A percentile compares a stretch with the other conserved stretches of the same genome.
Conservation (phyloP, 2,888 invertebrate species). For the Acholoe squamosa region DNA sequence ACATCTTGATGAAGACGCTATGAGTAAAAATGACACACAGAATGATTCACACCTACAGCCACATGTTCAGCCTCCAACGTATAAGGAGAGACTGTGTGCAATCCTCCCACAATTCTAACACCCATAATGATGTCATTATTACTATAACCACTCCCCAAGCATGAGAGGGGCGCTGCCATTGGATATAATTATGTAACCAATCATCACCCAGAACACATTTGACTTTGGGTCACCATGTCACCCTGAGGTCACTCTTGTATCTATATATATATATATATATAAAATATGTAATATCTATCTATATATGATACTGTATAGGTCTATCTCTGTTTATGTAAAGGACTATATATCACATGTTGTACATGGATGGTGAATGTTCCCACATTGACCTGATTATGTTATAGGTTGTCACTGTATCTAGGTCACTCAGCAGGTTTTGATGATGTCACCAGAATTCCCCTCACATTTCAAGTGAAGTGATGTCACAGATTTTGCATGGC, state of each 20-base stretch:
- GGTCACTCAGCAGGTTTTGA: constrained; percentile 35
- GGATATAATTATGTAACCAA: constrained; percentile 54
- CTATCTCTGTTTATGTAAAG: constrained; percentile 2
- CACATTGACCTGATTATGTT: constrained; percentile 25
- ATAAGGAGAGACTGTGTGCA: constrained; percentile 23
- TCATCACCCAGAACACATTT: constrained; percentile 43
- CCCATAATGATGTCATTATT: constrained; percentile 8
- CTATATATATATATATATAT: constrained; percentile 52
- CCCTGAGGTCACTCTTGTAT: constrained; percentile 38
- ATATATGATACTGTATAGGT: constrained; percentile 33
- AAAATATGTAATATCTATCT: not conserved
- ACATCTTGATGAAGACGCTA: too few species aligned
- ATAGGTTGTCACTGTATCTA: constrained; percentile 46
- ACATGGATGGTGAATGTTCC: constrained; percentile 41
- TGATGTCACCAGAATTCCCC: constrained; percentile 2
- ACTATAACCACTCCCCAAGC: not conserved
- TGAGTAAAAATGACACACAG: too few species aligned
- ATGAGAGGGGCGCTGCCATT: constrained; percentile 54
- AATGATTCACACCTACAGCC: too few species aligned
- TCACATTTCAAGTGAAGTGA: too few species aligned
- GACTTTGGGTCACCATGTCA: constrained; percentile 32
- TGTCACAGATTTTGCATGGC: not conserved
- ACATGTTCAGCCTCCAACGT: not conserved
- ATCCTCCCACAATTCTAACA: not conserved
- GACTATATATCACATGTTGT: constrained; percentile 54